phyloP scores from a whole-genome alignment of 2,888 invertebrate species.

The Opisthograptis luteolata region DNA sequence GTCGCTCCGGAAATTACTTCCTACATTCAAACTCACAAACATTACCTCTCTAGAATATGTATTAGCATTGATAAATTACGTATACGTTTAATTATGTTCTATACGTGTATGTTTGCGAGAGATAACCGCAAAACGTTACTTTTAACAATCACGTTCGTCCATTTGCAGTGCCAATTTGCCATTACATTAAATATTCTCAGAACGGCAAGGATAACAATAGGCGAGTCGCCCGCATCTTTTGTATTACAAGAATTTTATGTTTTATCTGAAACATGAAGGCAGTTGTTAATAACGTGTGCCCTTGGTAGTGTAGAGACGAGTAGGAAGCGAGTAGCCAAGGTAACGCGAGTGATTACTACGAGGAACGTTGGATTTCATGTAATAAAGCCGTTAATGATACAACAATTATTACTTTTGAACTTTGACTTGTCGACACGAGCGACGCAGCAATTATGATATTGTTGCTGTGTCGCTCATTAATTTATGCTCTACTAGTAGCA shows the following conservation, averaged over 20 bases:
- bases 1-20: no score
- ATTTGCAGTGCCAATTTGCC: constrained; percentile 12
- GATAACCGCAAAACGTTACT: constrained; percentile 26
- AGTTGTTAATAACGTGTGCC: constrained; percentile 37
- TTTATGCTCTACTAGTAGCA: no score
- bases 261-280: constrained; percentile 44
- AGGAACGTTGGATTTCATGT: constrained; percentile 46
- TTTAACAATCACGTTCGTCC: constrained; percentile 18
- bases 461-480: no score
- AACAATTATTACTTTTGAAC: constrained; percentile 51
- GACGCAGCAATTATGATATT: constrained; percentile 11
- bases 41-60: no score
- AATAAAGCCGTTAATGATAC: constrained; percentile 43
- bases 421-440: constrained; percentile 30
- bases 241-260: constrained; percentile 40
- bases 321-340: constrained; percentile 53
- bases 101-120: constrained; percentile 5
- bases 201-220: constrained; percentile 29
- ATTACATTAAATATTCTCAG: constrained; percentile 11
- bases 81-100: no score
- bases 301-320: constrained; percentile 33
- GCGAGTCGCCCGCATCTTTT: constrained; percentile 42
- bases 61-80: no score
- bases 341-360: constrained; percentile 47
- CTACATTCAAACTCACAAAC: no score